Conservation (phyloP, 2,888 invertebrate species). For the Tachina fera region DNA sequence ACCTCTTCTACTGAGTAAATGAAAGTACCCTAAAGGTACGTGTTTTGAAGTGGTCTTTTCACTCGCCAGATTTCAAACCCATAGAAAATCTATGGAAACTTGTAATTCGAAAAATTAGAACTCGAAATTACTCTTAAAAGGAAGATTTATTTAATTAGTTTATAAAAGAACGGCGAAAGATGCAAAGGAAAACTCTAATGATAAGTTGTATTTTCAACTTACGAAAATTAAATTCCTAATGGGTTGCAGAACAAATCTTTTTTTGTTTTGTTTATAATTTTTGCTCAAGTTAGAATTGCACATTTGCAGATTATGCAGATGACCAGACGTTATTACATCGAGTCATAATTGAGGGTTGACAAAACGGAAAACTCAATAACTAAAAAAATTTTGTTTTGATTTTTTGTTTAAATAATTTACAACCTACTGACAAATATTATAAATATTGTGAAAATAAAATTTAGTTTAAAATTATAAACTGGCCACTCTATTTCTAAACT, state of each 20-base stretch:
- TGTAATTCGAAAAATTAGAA: too few species aligned
- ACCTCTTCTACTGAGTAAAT: too few species aligned
- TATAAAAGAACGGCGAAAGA: too few species aligned
- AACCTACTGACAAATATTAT: too few species aligned
- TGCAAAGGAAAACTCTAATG: too few species aligned
- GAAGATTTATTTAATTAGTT: too few species aligned
- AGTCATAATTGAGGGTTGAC: background rate
- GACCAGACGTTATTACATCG: slow-evolving; percentile 17
- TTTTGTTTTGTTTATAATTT: slow-evolving; percentile 54
- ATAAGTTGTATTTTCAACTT: background rate
- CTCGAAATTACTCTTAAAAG: too few species aligned
- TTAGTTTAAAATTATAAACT: background rate
- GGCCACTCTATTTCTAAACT: background rate
- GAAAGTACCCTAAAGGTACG: too few species aligned
- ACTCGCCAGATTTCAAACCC: too few species aligned
- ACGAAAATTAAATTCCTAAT: background rate
- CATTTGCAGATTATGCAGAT: slow-evolving; percentile 15
- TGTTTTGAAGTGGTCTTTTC: too few species aligned
- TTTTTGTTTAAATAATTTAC: background rate
- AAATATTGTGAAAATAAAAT: too few species aligned
- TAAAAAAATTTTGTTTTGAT: background rate
- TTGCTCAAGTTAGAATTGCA: slow-evolving; percentile 42
- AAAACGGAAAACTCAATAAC: background rate
- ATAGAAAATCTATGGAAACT: too few species aligned
- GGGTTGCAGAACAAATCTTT: slow-evolving; percentile 29